A percentile compares a stretch with the other conserved stretches of the same genome.
Evolutionary conservation across 2,113 vertebrate genomes (phyloP).

Genomic region (Corythoichthys intestinalis): DNA sequence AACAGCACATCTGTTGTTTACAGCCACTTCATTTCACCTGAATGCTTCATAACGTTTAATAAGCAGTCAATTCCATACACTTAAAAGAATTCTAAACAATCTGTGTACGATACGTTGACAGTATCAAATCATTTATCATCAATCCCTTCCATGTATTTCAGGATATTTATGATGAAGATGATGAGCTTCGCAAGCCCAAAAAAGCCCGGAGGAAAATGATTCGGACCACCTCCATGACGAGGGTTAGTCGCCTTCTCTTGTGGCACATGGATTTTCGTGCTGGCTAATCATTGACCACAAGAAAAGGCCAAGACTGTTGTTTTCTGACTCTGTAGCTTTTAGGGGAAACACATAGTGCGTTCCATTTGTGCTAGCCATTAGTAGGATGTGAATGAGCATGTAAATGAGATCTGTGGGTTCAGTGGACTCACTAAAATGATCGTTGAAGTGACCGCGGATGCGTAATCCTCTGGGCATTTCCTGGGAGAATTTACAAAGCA

Average conservation of each 20-base stretch:
- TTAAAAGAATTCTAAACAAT: neutral
- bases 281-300: slow-evolving; percentile 48
- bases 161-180: slow-evolving; percentile 80
- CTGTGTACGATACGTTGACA: neutral
- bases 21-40: neutral
- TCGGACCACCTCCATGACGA: slow-evolving; percentile 75
- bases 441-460: slow-evolving; percentile 51
- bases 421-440: slow-evolving; percentile 51
- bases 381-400: slow-evolving; percentile 42
- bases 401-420: slow-evolving; percentile 51
- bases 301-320: slow-evolving; percentile 25
- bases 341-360: slow-evolving; percentile 33
- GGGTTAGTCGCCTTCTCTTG: slow-evolving; percentile 51
- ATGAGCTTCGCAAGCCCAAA: slow-evolving; percentile 77
- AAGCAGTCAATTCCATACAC: neutral
- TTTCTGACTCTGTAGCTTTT: slow-evolving; percentile 44
- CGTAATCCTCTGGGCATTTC: slow-evolving; percentile 51
- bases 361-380: slow-evolving; percentile 60
- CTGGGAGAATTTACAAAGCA: slow-evolving; percentile 35
- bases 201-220: slow-evolving; percentile 76
- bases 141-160: slow-evolving; percentile 28
- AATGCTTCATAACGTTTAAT: neutral
- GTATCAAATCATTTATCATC: neutral
- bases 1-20: neutral
- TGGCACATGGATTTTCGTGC: slow-evolving; percentile 4